phyloP scores from a whole-genome alignment of 1,140 invertebrate species.

The Zelostemma sp. region DNA sequence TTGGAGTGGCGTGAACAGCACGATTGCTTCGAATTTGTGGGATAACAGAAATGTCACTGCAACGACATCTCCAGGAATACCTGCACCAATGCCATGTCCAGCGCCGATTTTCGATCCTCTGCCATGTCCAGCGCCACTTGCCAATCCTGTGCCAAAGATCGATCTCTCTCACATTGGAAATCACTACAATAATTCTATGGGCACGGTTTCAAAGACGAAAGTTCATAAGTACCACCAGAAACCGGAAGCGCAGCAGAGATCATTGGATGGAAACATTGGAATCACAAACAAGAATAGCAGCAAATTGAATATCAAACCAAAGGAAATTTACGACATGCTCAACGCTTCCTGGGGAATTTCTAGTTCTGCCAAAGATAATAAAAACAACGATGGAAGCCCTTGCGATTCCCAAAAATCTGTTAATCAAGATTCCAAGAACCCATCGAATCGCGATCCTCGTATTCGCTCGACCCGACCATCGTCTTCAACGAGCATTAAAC shows the following conservation, averaged over 20 bases:
- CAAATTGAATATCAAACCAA: neutral
- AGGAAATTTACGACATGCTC: constrained; percentile 16
- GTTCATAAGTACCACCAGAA: neutral
- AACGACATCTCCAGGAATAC: too few relatives aligned
- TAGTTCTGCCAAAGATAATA: constrained; percentile 40
- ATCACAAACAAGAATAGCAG: neutral
- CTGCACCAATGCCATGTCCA: too few relatives aligned
- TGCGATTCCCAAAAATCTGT: constrained; percentile 16
- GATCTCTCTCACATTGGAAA: neutral
- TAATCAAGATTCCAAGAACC: constrained; percentile 22
- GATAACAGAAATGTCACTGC: too few relatives aligned
- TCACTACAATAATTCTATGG: neutral
- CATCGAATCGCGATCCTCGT: constrained; percentile 45
- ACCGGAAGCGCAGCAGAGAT: neutral
- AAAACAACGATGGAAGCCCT: constrained; percentile 28
- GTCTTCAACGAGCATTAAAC: constrained; percentile 7
- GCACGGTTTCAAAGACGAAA: neutral
- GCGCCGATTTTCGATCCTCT: neutral
- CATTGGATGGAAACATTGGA: neutral
- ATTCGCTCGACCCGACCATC: constrained; percentile 5
- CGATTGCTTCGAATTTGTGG: too few relatives aligned
- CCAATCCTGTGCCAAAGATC: constrained; percentile 1
- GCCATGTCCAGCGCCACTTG: too few relatives aligned
- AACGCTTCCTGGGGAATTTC: constrained; percentile 31
- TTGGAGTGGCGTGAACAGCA: too few relatives aligned